Conservation (phyloP, 2,113 vertebrate genomes). For the Mesocricetus auratus region DNA sequence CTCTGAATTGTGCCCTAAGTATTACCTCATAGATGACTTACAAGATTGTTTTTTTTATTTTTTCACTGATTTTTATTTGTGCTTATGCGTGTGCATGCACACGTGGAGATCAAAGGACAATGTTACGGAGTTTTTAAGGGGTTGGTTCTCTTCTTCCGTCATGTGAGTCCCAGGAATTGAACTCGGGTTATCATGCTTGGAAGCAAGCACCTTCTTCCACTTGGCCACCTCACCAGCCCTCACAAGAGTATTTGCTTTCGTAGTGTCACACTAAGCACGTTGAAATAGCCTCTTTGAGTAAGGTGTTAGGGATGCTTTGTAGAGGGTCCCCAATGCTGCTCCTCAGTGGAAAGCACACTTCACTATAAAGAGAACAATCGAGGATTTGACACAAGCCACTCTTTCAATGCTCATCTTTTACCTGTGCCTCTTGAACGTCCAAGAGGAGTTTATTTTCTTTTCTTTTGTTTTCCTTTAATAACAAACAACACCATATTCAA, state of each 20-base stretch:
- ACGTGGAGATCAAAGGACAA: not conserved
- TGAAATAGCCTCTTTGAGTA: not conserved
- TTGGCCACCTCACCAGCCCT: too few relatives aligned
- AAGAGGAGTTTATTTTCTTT: not conserved
- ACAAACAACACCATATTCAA: constrained; percentile 43
- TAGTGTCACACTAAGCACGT: not conserved
- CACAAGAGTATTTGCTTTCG: not conserved
- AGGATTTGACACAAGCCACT: not conserved
- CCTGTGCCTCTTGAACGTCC: not conserved
- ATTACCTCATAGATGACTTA: not conserved
- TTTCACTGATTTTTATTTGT: not conserved
- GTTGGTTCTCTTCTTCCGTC: not conserved
- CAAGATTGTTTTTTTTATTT: too few relatives aligned
- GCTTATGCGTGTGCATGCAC: too few relatives aligned
- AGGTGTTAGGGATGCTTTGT: not conserved
- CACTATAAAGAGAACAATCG: not conserved
- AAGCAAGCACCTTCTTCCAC: not conserved
- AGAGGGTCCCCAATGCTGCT: not conserved
- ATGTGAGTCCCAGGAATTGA: not conserved
- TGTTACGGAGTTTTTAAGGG: not conserved
- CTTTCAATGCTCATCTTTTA: not conserved
- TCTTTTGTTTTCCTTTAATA: constrained; percentile 48
- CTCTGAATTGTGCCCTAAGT: not conserved
- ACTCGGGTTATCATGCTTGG: not conserved
- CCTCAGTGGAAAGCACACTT: not conserved